Conservation (phyloP, 2,113 vertebrate genomes). For the Anas platyrhynchos region DNA sequence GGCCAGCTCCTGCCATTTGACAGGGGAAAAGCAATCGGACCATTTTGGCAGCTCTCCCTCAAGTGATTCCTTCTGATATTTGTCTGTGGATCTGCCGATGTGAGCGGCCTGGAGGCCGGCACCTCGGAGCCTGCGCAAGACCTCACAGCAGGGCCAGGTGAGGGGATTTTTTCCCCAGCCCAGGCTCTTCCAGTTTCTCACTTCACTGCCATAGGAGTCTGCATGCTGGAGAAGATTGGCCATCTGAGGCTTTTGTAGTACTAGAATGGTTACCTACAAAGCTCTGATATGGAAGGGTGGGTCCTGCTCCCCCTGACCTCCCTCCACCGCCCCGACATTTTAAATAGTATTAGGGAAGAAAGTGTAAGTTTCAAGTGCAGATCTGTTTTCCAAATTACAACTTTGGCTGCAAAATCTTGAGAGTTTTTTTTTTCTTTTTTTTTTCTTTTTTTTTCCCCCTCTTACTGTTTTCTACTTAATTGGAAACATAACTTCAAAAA, state of each 20-base stretch:
- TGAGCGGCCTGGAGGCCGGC: not conserved
- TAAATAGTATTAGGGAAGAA: not conserved
- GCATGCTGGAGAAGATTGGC: not conserved
- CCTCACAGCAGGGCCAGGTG: not conserved
- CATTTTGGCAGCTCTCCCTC: not conserved
- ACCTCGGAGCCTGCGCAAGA: not conserved
- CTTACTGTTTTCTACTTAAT: not conserved
- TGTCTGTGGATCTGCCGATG: not conserved
- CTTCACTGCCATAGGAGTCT: not conserved
- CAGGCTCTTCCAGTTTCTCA: not conserved
- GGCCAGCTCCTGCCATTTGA: slow-evolving; percentile 24
- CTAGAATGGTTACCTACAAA: not conserved
- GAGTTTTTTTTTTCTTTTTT: not conserved
- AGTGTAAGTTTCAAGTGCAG: not conserved
- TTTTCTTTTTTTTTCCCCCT: not conserved
- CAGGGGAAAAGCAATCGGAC: not conserved
- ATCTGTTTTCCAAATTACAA: not conserved
- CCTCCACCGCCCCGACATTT: not conserved
- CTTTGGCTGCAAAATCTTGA: not conserved
- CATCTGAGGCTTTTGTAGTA: not conserved
- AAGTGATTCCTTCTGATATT: slow-evolving; percentile 16
- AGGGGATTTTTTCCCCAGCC: not conserved
- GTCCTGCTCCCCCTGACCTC: not conserved
- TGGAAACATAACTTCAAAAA: not conserved
- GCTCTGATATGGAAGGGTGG: not conserved